Evolutionary conservation across 1,140 invertebrate genomes (phyloP), one percentile per base, ranked within the genome.

Genomic region (Planococcus citri): DNA sequence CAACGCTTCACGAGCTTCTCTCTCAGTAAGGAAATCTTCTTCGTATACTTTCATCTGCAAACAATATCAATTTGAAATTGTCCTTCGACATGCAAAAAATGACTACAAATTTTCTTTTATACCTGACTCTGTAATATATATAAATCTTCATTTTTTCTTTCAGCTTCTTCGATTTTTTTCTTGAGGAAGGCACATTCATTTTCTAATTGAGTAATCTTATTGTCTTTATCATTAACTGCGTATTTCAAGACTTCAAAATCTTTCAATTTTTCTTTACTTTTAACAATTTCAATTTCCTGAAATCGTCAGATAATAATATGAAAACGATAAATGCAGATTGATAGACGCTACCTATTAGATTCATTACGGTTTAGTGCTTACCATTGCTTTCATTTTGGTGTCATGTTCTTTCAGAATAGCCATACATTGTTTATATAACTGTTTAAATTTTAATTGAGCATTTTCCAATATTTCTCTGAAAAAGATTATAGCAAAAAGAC

Each of bases 21-120:
- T 64, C 20, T 64, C 60, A 2, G 60, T 25, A 4, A 64, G 60
- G 22, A 25, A 64, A 64, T 64, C 60, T 64, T 64, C 60, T 64
- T 64, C 60, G 24, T 64, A 64, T 25, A 64, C 60, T 64, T 64
- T 64, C 20, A 64, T 64, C 60, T 64, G n/a, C n/a, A n/a, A n/a
- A n/a, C 9, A 10, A 41, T 41, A 10, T 41, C 9, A 41, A 41
- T n/a, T n/a, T n/a, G n/a, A 41, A 41, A 41, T n/a, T n/a, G n/a
- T n/a, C n/a, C n/a, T n/a, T 33, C 3, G 12, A 33, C 3, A 33
- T 33, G 12, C n/a, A 17, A 17, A 51, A 17, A 20, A 51, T 51
- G 17, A n/a, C n/a, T n/a, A n/a, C n/a, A n/a, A n/a, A n/a, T n/a
- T n/a, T n/a, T n/a, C n/a, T n/a, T 51, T 51, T 17, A 9, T 64